phyloP scores from a whole-genome alignment of 2,888 invertebrate species.

The Leptothorax acervorum region DNA sequence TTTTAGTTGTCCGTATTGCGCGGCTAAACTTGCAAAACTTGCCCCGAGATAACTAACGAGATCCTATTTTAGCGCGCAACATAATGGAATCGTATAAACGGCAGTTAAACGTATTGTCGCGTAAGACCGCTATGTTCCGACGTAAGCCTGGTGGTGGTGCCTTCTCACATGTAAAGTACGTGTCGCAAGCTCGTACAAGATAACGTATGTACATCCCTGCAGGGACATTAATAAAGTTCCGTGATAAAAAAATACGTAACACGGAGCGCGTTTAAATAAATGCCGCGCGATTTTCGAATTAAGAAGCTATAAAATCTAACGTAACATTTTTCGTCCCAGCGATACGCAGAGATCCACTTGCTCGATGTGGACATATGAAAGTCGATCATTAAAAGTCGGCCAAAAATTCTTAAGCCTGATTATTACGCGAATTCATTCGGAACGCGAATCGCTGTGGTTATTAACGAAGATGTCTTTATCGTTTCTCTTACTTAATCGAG shows the following conservation, averaged over 20 bases:
- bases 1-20: conserved; percentile 43
- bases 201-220: too few species aligned
- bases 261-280: conserved; percentile 36
- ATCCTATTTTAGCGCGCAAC: conserved; percentile 40
- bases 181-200: too few species aligned
- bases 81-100: conserved; percentile 48
- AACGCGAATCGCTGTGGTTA: conserved; percentile 11
- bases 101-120: conserved; percentile 51
- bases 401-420: background rate
- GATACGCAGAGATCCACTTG: background rate
- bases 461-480: conserved; percentile 25
- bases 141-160: conserved; percentile 41
- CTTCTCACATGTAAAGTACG: conserved; percentile 68
- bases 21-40: conserved; percentile 10
- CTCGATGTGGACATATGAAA: background rate
- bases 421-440: background rate
- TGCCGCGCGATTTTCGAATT: conserved; percentile 24
- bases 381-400: background rate
- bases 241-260: conserved; percentile 60
- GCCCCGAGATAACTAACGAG: conserved; percentile 34
- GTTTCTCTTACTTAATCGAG: conserved; percentile 24
- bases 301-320: conserved; percentile 8
- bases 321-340: background rate
- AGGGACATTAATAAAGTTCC: too few species aligned
- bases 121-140: conserved; percentile 30